Evolutionary conservation across 2,797 vertebrate genomes (phyloP).

Genomic region (Melopsittacus undulatus): DNA sequence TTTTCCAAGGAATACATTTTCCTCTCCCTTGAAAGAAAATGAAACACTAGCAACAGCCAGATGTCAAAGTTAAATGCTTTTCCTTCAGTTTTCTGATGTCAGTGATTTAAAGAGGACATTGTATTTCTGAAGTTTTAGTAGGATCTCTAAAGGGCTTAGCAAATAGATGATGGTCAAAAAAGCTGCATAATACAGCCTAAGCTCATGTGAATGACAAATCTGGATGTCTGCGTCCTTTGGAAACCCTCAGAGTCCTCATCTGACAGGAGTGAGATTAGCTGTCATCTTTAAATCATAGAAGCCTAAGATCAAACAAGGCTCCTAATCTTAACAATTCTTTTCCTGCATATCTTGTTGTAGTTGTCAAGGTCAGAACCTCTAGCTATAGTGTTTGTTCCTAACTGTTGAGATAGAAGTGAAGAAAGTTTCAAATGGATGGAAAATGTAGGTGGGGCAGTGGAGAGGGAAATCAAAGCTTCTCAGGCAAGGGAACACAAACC

Average conservation of each 20-base stretch:
- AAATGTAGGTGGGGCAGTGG: background rate
- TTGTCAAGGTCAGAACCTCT: conserved; percentile 27
- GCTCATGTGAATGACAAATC: conserved; percentile 60
- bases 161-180: conserved; percentile 41
- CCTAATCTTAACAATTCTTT: conserved; percentile 61
- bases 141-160: conserved; percentile 22
- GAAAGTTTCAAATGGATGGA: background rate
- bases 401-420: background rate
- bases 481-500: background rate
- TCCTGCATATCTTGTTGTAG: background rate
- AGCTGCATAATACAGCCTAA: conserved; percentile 62
- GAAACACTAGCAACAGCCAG: background rate
- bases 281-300: conserved; percentile 69
- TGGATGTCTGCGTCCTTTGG: conserved; percentile 28
- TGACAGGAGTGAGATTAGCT: conserved; percentile 54
- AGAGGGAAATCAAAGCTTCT: background rate
- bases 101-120: conserved; percentile 31
- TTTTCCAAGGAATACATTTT: background rate
- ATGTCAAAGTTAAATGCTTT: background rate
- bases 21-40: background rate
- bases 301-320: conserved; percentile 38
- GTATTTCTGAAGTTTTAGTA: background rate
- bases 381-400: background rate
- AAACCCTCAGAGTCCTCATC: conserved; percentile 46
- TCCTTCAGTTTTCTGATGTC: conserved; percentile 21